Conservation (phyloP, 92 coral and sea anemone genomes). For the Metridium senile region DNA sequence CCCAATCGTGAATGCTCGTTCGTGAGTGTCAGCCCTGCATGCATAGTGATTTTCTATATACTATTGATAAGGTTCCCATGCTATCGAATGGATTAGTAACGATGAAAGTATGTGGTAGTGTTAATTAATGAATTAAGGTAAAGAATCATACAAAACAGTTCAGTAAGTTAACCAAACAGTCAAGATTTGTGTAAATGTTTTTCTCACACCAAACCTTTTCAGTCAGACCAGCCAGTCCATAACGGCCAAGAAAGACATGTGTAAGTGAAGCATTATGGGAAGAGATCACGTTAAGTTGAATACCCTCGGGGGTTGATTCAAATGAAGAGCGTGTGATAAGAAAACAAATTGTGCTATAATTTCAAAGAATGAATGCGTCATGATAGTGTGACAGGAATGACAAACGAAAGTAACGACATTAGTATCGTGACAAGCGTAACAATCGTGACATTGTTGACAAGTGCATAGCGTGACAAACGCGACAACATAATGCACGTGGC, state of each 20-base stretch:
- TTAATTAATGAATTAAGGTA: too few relatives aligned
- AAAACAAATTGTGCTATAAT: not conserved
- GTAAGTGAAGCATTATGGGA: slow-evolving; percentile 12
- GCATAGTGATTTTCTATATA: too few relatives aligned
- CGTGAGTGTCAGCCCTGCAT: too few relatives aligned
- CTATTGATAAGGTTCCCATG: too few relatives aligned
- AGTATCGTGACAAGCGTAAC: not conserved
- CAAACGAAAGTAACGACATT: not conserved
- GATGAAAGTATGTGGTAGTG: too few relatives aligned
- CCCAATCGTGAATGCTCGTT: too few relatives aligned
- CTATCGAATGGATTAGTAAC: too few relatives aligned
- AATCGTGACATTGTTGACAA: not conserved
- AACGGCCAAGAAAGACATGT: not conserved
- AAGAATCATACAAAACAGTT: not conserved
- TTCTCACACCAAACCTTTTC: slow-evolving; percentile 5
- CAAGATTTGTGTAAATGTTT: not conserved
- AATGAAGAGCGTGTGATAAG: not conserved
- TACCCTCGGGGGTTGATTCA: too few relatives aligned
- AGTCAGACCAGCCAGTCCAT: not conserved
- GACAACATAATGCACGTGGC: not conserved
- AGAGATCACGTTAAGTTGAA: not conserved
- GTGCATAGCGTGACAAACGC: not conserved
- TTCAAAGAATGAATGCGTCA: not conserved
- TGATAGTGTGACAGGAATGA: not conserved
- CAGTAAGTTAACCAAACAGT: slow-evolving; percentile 2